Evolutionary conservation across 2,888 invertebrate genomes (phyloP), one percentile per base, ranked within the genome.

Genomic region (Harpalus rufipes): DNA sequence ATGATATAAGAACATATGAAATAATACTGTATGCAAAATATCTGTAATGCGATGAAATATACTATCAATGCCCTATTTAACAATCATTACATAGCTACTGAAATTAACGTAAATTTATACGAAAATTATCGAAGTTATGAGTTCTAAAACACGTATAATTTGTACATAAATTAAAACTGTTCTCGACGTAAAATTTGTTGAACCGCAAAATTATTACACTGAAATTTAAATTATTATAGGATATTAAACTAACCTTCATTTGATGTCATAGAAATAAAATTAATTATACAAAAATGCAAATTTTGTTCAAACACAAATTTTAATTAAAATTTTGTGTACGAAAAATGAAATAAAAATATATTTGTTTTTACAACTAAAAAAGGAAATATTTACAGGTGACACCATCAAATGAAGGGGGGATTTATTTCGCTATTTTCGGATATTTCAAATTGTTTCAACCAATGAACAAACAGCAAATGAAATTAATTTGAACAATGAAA

Each of bases 111-210:
- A 41, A 39, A 72, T 72, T 72, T 72, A 72, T 72, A 72, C 72
- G 32, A 32, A 76, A 76, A 18, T 76, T 76, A 76, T 76, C 21
- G 51, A 76, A 51, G 76, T 76, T 76, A 51, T 10, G 44, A 41
- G 21, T 21, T 76, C 51, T 76, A 56, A 16, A 76, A 41, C 25
- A 56, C 56, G 76, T 21, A 76, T 72, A 76, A 44, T 76, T 51
- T 51, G 56, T 51, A 51, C 51, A 76, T 51, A 76, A 76, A 76
- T 51, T 76, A 51, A 14, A 76, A 51, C 56, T 51, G 16, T 76
- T 76, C 8, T 44, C 39, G 32, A 14, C n/a, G 32, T 25, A 25
- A 12, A 63, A 59, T 59, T 59, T 63, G 63, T 8, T 39, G 14
- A 68, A 68, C 68, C 14, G n/a, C 6, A n/a, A 68, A 68, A 39